Evolutionary conservation across 1,140 invertebrate species (phyloP).

Genomic region (Chrysomallon squamiferum): DNA sequence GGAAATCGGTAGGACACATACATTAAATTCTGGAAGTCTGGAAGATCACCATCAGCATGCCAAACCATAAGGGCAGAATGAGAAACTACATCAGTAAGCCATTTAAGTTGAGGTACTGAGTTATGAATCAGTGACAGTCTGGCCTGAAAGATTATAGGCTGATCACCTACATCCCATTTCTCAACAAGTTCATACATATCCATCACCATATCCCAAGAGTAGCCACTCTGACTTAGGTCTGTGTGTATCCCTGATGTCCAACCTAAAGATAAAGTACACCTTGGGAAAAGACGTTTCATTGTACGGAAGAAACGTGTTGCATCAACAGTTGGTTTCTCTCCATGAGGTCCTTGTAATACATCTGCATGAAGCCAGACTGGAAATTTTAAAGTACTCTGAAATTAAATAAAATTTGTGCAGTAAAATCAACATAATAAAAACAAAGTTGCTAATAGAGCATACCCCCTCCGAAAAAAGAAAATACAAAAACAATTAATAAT

Average conservation of each 20-base stretch:
- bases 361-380: constrained; percentile 92
- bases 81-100: constrained; percentile 54
- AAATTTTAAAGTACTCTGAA: constrained; percentile 69
- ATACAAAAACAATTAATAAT: background rate
- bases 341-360: constrained; percentile 80
- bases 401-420: constrained; percentile 15
- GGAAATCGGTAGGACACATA: constrained; percentile 52
- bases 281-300: constrained; percentile 69
- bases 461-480: too few species aligned
- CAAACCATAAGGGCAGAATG: constrained; percentile 36
- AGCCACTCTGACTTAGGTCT: constrained; percentile 66
- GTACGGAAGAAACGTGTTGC: constrained; percentile 71
- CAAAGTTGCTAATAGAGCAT: background rate
- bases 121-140: constrained; percentile 76
- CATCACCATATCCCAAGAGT: constrained; percentile 74
- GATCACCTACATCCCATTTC: constrained; percentile 66
- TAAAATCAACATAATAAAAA: constrained; percentile 9
- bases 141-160: constrained; percentile 82
- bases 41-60: constrained; percentile 34
- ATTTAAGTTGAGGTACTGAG: constrained; percentile 65
- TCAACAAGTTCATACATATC: constrained; percentile 75
- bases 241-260: constrained; percentile 80
- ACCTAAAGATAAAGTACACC: constrained; percentile 79
- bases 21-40: constrained; percentile 43
- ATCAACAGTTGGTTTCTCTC: constrained; percentile 73